Evolutionary conservation across 2,888 invertebrate genomes (phyloP), one percentile per base, ranked within the genome.

Genomic region (Morpho achilles): DNA sequence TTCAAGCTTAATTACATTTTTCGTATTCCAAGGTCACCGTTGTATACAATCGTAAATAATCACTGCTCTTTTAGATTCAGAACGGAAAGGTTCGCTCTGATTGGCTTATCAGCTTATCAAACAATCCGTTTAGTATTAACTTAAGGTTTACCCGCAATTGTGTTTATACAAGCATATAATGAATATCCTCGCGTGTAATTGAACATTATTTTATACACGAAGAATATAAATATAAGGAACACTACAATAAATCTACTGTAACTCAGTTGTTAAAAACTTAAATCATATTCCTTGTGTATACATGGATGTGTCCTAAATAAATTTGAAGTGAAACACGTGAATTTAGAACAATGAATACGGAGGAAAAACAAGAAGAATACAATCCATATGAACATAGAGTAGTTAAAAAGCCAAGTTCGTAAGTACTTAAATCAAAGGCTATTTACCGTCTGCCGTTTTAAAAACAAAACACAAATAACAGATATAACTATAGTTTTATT

Each of bases 341-440:
- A 16, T 8, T 8, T 9, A 22, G 23, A 47, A 59, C 56, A 56
- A 61, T 65, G 60, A 59, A 32, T 51, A 63, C 55, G 16, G 55
- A 60, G n/a, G 60, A 67, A 39, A 69, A 65, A 42, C 72, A 67
- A 54, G 69, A 72, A 53, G 75, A 79, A 45, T 91, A 91, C 56
- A 73, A 91, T 67, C 91, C 91, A 0, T 88, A 81, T 57, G 85
- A 87, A 60, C 85, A 91, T 64, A 79, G 91, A 45, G 63, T 79
- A 65, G 87, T 91, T 9, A 79, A 83, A 66, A 87, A 89, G 69
- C 90, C 91, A 16, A 84, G 79, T 62, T 90, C 90, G 91, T 91
- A 76, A 89, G 90, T 89, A 53, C 47, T 62, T 46, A 63, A 47
- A 22, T 46, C 7, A 41, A 8, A 23, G 45, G 52, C n/a, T n/a